Evolutionary conservation across 2,113 vertebrate species (phyloP).

Genomic region (Paedocypris sp.): DNA sequence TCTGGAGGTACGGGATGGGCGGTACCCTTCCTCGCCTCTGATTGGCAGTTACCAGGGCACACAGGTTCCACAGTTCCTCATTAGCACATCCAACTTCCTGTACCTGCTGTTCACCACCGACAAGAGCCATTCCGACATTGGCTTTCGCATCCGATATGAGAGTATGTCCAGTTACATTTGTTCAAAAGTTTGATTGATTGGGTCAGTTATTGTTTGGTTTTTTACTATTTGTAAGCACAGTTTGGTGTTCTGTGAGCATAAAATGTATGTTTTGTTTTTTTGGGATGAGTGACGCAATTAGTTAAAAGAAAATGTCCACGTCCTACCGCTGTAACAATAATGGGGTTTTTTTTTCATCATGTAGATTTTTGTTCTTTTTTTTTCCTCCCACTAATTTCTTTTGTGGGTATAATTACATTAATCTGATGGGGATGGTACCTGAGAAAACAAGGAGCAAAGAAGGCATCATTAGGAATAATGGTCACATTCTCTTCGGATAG

Average conservation of each 20-base stretch:
- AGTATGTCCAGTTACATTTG: conserved; percentile 64
- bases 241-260: too few species aligned
- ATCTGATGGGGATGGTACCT: conserved; percentile 8
- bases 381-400: neutral
- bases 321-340: too few species aligned
- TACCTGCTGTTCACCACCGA: conserved; percentile 92
- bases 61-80: conserved; percentile 97
- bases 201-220: too few species aligned
- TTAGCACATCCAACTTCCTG: conserved; percentile 94
- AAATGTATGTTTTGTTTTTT: too few species aligned
- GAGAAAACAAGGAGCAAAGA: conserved; percentile 6
- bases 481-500: conserved; percentile 8
- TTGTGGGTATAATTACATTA: conserved; percentile 4
- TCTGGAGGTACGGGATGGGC: conserved; percentile 86
- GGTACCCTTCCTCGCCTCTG: conserved; percentile 79
- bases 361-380: too few species aligned
- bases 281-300: too few species aligned
- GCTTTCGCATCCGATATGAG: conserved; percentile 94
- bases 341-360: too few species aligned
- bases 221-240: too few species aligned
- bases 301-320: too few species aligned
- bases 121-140: conserved; percentile 94
- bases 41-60: conserved; percentile 95
- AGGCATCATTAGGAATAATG: conserved; percentile 22
- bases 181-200: neutral